Evolutionary conservation across 2,888 invertebrate species (phyloP).

Genomic region (Seira musarum): DNA sequence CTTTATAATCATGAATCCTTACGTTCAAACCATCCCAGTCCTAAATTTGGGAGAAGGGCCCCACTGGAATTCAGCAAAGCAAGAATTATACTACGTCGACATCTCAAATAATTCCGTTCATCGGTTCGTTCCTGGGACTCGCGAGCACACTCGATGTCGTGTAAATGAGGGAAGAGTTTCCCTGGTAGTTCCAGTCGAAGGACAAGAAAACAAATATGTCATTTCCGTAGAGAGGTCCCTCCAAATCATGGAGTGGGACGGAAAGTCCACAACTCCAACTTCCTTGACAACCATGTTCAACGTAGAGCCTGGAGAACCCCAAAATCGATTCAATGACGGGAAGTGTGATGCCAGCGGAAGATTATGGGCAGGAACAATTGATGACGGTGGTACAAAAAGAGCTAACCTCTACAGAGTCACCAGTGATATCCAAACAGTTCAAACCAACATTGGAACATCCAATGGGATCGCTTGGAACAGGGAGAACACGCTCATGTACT

Average conservation of each 20-base stretch:
- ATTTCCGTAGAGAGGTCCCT: constrained; percentile 78
- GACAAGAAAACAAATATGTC: constrained; percentile 77
- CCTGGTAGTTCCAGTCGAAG: constrained; percentile 79
- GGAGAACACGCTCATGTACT: constrained; percentile 82
- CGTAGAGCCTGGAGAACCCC: constrained; percentile 74
- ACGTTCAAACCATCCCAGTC: too few species aligned
- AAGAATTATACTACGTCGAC: constrained; percentile 54
- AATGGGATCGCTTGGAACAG: constrained; percentile 86
- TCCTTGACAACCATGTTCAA: constrained; percentile 75
- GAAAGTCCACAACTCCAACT: constrained; percentile 72
- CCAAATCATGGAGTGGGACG: constrained; percentile 79
- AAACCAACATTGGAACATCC: too few species aligned
- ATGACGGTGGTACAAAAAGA: too few species aligned
- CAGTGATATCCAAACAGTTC: too few species aligned
- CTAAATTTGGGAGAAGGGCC: constrained; percentile 65
- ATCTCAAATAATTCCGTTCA: constrained; percentile 43
- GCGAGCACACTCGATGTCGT: too few species aligned
- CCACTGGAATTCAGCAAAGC: constrained; percentile 52
- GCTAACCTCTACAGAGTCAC: too few species aligned
- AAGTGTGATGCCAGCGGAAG: constrained; percentile 83
- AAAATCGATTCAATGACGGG: constrained; percentile 83
- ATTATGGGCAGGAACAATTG: constrained; percentile 76
- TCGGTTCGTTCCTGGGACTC: constrained; percentile 51
- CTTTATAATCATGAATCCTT: too few species aligned
- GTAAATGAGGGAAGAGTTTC: constrained; percentile 77